These are phyloP conservation scores for Pandemis corylana DNA, from an alignment of 2,888 invertebrate species.

Conservation along the genomic window DNA sequence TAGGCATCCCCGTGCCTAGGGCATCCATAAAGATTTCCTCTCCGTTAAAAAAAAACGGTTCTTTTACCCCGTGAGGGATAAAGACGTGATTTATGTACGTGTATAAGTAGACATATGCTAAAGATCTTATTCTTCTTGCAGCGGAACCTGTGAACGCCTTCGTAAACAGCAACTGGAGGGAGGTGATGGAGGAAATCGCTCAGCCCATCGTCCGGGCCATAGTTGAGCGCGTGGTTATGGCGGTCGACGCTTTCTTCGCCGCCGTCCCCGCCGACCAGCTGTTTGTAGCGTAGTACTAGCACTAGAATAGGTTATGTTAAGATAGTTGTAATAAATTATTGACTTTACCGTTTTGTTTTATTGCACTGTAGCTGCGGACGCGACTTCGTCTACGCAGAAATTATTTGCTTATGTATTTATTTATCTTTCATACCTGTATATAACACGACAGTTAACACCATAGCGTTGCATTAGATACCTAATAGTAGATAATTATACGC, in stretches of 20 bases:
- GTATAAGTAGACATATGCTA: background rate
- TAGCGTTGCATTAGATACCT: too few relatives aligned
- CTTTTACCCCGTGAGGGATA: too few relatives aligned
- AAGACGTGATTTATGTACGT: too few relatives aligned
- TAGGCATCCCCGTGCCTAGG: too few relatives aligned
- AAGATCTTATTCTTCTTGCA: slow-evolving; percentile 48
- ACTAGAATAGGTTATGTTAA: slow-evolving; percentile 19
- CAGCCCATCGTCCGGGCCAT: slow-evolving; percentile 69
- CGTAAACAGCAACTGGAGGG: slow-evolving; percentile 68
- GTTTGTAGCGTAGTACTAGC: slow-evolving; percentile 41
- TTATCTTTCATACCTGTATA: too few relatives aligned
- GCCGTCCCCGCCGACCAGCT: slow-evolving; percentile 66
- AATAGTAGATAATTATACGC: too few relatives aligned
- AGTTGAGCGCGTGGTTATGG: slow-evolving; percentile 58
- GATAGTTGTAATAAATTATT: slow-evolving; percentile 31
- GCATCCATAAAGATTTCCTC: too few relatives aligned
- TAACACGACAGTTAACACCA: too few relatives aligned
- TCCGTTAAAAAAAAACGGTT: too few relatives aligned
- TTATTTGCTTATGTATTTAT: too few relatives aligned
- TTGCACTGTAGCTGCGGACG: background rate
- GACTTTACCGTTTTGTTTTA: slow-evolving; percentile 3
- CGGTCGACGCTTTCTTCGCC: slow-evolving; percentile 62
- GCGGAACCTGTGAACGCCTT: slow-evolving; percentile 67
- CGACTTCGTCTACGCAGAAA: too few relatives aligned
- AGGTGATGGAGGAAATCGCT: slow-evolving; percentile 73